phyloP scores from a whole-genome alignment of 2,113 vertebrate species.

The Thunnus thynnus region DNA sequence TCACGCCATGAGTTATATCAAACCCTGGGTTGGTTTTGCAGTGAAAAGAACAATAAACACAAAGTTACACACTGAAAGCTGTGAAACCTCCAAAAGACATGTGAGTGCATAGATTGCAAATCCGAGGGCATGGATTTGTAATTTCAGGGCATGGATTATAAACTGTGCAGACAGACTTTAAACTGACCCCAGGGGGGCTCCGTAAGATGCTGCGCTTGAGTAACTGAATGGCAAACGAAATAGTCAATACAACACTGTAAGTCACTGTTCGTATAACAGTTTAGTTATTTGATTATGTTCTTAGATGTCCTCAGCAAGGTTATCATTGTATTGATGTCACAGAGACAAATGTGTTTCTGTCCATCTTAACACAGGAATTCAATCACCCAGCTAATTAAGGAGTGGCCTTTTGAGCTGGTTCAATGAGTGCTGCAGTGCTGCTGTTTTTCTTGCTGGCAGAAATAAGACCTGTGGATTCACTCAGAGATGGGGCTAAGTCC shows the following conservation, averaged over 20 bases:
- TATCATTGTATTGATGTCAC: neutral
- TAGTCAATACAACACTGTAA: neutral
- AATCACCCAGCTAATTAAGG: neutral
- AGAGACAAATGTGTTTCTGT: conserved; percentile 1
- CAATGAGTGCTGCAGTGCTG: neutral
- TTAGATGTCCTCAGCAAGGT: neutral
- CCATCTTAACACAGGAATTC: neutral
- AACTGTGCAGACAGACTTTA: too few relatives aligned
- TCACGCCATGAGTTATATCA: too few relatives aligned
- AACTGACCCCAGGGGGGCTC: too few relatives aligned
- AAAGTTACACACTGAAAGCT: too few relatives aligned
- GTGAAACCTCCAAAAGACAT: too few relatives aligned
- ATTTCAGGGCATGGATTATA: too few relatives aligned
- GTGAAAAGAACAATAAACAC: too few relatives aligned
- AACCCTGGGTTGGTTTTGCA: too few relatives aligned
- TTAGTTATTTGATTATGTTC: neutral
- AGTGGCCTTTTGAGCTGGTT: conserved; percentile 4
- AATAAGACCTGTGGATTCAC: conserved; percentile 13
- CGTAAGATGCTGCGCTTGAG: too few relatives aligned
- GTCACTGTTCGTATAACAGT: conserved; percentile 5
- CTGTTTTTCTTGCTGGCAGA: conserved; percentile 28
- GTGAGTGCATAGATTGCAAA: too few relatives aligned
- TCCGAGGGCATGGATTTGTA: too few relatives aligned
- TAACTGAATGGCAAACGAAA: neutral
- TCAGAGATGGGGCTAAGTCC: neutral